Percentiles rank a stretch among this genome's conserved stretches.
These are phyloP conservation scores for Xestia c-nigrum DNA, from an alignment of 2,888 invertebrate genomes.

Conservation along the genomic window DNA sequence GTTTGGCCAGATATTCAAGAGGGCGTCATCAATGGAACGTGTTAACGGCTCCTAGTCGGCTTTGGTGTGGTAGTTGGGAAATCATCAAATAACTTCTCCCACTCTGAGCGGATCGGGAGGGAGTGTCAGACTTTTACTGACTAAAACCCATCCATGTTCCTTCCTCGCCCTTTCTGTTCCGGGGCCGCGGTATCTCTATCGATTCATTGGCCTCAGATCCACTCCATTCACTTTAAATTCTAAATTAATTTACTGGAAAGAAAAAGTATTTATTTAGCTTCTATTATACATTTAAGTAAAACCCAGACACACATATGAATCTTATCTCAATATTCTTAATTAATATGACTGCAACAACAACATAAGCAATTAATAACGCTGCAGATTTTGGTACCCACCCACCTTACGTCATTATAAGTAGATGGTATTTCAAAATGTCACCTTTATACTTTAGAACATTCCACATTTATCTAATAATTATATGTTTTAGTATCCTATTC, in stretches of 20 bases:
- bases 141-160: too few relatives aligned
- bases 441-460: slow-evolving; percentile 46
- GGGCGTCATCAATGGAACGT: too few relatives aligned
- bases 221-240: background rate
- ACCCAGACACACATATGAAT: background rate
- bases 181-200: too few relatives aligned
- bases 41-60: too few relatives aligned
- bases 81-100: too few relatives aligned
- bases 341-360: slow-evolving; percentile 4
- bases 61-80: too few relatives aligned
- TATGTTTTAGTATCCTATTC: slow-evolving; percentile 42
- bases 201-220: too few relatives aligned
- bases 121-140: too few relatives aligned
- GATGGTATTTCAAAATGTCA: slow-evolving; percentile 61
- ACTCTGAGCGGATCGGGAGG: too few relatives aligned
- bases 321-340: slow-evolving; percentile 13
- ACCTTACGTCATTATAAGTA: slow-evolving; percentile 46
- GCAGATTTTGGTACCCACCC: slow-evolving; percentile 23
- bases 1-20: too few relatives aligned
- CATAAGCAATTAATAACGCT: slow-evolving; percentile 31
- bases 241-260: background rate
- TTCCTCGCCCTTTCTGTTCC: too few relatives aligned
- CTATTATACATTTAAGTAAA: background rate
- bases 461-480: slow-evolving; percentile 56
- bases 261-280: too few relatives aligned